Evolutionary conservation across 2,888 invertebrate species (phyloP).

Genomic region (Pedicia rivosa): DNA sequence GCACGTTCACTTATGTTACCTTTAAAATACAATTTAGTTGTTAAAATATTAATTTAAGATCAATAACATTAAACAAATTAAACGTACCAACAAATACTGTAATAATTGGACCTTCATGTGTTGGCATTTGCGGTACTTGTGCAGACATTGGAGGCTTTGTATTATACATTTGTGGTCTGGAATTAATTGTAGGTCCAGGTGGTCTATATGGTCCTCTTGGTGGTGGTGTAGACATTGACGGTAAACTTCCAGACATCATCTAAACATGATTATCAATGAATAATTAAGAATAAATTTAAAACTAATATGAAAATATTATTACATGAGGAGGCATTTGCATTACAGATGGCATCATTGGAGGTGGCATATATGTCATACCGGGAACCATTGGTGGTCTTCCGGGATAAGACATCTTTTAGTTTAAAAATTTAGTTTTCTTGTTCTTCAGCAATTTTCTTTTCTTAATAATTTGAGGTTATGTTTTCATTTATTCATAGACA

Average conservation of each 20-base stretch:
- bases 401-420: conserved; percentile 84
- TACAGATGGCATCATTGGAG: conserved; percentile 45
- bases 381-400: conserved; percentile 67
- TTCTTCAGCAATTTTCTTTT: not conserved
- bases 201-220: conserved; percentile 27
- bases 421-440: not conserved
- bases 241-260: conserved; percentile 36
- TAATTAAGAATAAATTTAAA: conserved; percentile 1
- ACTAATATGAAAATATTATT: conserved; percentile 2
- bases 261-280: conserved; percentile 21
- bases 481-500: too few species aligned
- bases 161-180: conserved; percentile 28
- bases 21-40: too few species aligned
- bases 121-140: conserved; percentile 11
- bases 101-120: conserved; percentile 65
- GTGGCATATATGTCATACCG: conserved; percentile 58
- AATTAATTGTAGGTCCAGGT: conserved; percentile 29
- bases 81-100: conserved; percentile 98
- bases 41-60: too few species aligned
- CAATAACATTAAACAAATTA: too few species aligned
- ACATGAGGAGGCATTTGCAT: not conserved
- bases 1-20: conserved; percentile 88
- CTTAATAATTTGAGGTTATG: conserved; percentile 1
- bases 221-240: conserved; percentile 30
- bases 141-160: conserved; percentile 3